phyloP scores from a whole-genome alignment of 2,113 vertebrate genomes.

The Pimephales promelas region DNA sequence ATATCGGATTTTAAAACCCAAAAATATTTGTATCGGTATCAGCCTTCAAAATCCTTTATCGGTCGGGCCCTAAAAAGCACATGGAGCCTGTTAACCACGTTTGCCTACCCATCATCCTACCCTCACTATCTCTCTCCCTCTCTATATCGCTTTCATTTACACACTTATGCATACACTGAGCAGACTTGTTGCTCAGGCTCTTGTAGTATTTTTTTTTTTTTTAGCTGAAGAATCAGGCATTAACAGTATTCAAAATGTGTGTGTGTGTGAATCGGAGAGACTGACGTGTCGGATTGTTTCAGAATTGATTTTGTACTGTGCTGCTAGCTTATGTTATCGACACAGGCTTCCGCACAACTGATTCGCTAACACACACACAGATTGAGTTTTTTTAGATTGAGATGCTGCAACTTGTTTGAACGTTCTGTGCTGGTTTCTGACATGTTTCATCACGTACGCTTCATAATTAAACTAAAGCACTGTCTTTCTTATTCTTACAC shows the following conservation, averaged over 20 bases:
- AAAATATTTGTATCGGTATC: no score
- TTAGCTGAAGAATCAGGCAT: neutral
- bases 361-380: neutral
- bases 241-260: neutral
- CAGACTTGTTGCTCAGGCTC: neutral
- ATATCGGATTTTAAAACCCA: no score
- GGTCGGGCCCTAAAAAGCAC: no score
- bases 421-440: neutral
- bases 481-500: neutral
- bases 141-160: neutral
- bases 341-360: neutral
- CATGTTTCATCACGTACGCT: constrained; percentile 32
- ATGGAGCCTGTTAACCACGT: constrained; percentile 30
- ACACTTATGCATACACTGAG: neutral
- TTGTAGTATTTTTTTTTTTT: neutral
- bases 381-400: neutral
- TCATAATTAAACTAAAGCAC: neutral
- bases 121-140: neutral
- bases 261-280: neutral
- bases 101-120: constrained; percentile 19
- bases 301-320: constrained; percentile 3
- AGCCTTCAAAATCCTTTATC: no score
- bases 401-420: constrained; percentile 1
- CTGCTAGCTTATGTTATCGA: constrained; percentile 42
- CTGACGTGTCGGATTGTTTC: constrained; percentile 8